Evolutionary conservation across 2,113 vertebrate species (phyloP).

Genomic region (Myiopsitta monachus): DNA sequence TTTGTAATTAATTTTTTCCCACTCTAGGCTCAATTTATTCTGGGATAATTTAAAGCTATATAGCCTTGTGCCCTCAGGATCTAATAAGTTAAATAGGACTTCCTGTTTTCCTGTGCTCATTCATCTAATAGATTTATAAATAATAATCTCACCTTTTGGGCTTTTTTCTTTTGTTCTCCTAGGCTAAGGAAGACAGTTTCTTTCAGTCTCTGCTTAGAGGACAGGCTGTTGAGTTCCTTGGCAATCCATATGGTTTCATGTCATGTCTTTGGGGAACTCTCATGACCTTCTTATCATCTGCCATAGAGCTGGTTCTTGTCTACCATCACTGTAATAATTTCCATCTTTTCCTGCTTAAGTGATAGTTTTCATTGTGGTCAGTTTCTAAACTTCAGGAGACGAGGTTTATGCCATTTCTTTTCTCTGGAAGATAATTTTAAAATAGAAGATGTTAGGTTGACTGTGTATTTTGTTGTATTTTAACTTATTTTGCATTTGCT

Average conservation of each 20-base stretch:
- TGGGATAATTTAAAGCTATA: not conserved
- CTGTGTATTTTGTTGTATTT: not conserved
- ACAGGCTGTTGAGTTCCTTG: not conserved
- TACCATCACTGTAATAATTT: not conserved
- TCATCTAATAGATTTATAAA: not conserved
- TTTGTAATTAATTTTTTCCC: not conserved
- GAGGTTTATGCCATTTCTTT: not conserved
- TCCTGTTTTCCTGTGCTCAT: not conserved
- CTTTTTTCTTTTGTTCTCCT: not conserved
- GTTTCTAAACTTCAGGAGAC: not conserved
- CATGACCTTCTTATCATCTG: not conserved
- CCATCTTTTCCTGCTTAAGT: not conserved
- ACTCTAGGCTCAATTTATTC: not conserved
- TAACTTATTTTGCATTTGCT: not conserved
- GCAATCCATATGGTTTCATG: not conserved
- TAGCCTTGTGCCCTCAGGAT: not conserved
- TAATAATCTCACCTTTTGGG: not conserved
- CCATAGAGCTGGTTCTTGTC: not conserved
- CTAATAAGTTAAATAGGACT: not conserved
- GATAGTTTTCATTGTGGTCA: not conserved
- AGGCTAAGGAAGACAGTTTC: not conserved
- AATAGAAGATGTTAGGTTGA: not conserved
- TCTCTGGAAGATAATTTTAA: not conserved
- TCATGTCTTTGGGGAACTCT: not conserved
- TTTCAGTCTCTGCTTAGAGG: not conserved